These are phyloP conservation scores for Apamea monoglypha DNA, from an alignment of 2,888 invertebrate species.

Conservation along the genomic window DNA sequence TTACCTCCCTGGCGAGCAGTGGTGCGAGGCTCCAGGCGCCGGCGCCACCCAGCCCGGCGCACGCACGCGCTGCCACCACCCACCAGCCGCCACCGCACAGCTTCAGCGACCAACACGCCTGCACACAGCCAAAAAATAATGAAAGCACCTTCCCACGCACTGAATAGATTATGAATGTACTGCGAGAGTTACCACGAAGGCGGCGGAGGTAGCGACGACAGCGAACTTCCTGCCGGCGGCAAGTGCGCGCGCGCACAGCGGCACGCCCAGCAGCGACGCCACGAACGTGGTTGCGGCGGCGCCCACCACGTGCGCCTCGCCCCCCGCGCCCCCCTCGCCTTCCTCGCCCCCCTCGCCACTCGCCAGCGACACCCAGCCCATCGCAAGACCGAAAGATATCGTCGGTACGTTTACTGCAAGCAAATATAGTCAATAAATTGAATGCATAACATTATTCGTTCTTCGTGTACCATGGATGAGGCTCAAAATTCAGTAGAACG, in stretches of 20 bases:
- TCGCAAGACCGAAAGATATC: constrained; percentile 80
- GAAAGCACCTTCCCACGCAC: not conserved
- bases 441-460: not conserved
- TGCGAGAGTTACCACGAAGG: constrained; percentile 73
- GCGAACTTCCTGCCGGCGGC: constrained; percentile 75
- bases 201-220: constrained; percentile 75
- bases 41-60: constrained; percentile 81
- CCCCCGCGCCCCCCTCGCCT: constrained; percentile 1
- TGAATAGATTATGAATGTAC: not conserved
- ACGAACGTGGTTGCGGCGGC: constrained; percentile 75
- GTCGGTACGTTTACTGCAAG: constrained; percentile 81
- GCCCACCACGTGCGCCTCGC: constrained; percentile 62
- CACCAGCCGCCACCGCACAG: constrained; percentile 78
- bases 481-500: not conserved
- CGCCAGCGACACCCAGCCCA: constrained; percentile 83
- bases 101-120: constrained; percentile 83
- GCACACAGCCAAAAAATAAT: constrained; percentile 27
- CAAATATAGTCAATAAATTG: not conserved
- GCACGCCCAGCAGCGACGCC: constrained; percentile 76
- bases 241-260: constrained; percentile 77
- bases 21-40: constrained; percentile 81
- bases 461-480: not conserved
- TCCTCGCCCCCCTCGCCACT: constrained; percentile 71
- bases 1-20: constrained; percentile 79
- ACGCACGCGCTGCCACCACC: constrained; percentile 76